Conservation (phyloP, 2,797 vertebrate species). For the Siniperca scherzeri region DNA sequence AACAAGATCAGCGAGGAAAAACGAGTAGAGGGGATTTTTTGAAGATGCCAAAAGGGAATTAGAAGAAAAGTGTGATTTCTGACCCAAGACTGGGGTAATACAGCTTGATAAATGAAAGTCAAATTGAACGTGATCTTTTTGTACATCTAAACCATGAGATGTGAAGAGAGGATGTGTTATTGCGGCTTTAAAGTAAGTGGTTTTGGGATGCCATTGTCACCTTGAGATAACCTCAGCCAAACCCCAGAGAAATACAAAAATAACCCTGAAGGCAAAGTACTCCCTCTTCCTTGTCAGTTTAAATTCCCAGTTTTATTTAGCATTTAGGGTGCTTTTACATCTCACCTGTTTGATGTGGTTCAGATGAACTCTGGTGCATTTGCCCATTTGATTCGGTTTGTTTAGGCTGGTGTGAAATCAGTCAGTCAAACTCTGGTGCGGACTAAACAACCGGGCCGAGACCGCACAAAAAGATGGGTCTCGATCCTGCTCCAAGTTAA, state of each 20-base stretch:
- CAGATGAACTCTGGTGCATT: not conserved
- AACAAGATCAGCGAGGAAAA: slow-evolving; percentile 48
- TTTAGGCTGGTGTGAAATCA: not conserved
- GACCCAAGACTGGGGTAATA: slow-evolving; percentile 53
- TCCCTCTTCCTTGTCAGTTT: slow-evolving; percentile 28
- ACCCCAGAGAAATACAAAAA: slow-evolving; percentile 42
- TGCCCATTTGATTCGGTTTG: not conserved
- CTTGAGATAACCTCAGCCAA: slow-evolving; percentile 44
- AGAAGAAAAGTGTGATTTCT: slow-evolving; percentile 64
- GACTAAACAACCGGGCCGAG: not conserved
- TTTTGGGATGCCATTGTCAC: slow-evolving; percentile 55
- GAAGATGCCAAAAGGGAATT: slow-evolving; percentile 61
- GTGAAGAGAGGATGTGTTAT: slow-evolving; percentile 44
- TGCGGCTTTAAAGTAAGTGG: slow-evolving; percentile 50
- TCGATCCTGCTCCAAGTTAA: not conserved
- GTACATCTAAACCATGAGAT: slow-evolving; percentile 41
- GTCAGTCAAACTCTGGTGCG: not conserved
- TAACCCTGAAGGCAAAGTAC: slow-evolving; percentile 10
- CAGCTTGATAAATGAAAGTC: slow-evolving; percentile 68
- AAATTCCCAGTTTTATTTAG: slow-evolving; percentile 16
- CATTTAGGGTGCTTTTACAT: not conserved
- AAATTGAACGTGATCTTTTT: slow-evolving; percentile 69
- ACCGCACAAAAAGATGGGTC: not conserved
- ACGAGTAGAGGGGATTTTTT: slow-evolving; percentile 38
- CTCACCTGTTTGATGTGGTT: not conserved